Base-by-base conservation (phyloP, 2,888 invertebrate genomes). In the Ypsolopha scabrella region DNA sequence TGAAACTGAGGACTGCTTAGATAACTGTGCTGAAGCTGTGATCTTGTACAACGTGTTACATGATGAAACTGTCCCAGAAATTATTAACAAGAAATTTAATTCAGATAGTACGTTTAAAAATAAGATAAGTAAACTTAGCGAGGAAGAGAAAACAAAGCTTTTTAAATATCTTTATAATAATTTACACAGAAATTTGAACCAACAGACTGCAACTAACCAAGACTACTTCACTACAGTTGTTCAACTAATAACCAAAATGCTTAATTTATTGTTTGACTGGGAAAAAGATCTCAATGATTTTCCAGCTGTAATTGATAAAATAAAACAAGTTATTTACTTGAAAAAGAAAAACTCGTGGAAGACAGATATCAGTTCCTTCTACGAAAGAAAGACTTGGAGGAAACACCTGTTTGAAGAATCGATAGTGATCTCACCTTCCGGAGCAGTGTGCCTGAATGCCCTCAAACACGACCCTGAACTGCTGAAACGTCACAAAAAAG, bases 321-420 rank as follows among this genome's bases (percentile, higher is more conserved):
- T 80, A 13, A 73, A 61, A 58, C 61, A 68, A 14, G 57, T 67
- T 2, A 58, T 71, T 24, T 57, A 65, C 52, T 56, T 69, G 2
- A 72, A 68, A 51, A 65, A 64, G 44, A 55, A 67, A 51, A 66
- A 69, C 39, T 58, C 58, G 7, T 75, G 68, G 68, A 61, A 65
- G 39, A 46, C 52, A 4, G 54, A 62, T 54, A 10, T 6, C 35
- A 24, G 61, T 8, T 44, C 54, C 7, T 54, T 80, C 39, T 82
- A 80, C 54, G 70, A 74, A 50, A 72, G 80, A 33, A 80, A 76
- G 54, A 63, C 71, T 10, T 80, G 79, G 80, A 65, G 65, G 52
- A 76, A 61, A 54, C 52, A 56, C 13, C 61, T 82, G 59, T 80
- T 81, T 57, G 67, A 75, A 51, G 72, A 78, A 37, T 81, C 80